Evolutionary conservation across 2,888 invertebrate genomes (phyloP).

Genomic region (Nematopogon swammerdamellus): DNA sequence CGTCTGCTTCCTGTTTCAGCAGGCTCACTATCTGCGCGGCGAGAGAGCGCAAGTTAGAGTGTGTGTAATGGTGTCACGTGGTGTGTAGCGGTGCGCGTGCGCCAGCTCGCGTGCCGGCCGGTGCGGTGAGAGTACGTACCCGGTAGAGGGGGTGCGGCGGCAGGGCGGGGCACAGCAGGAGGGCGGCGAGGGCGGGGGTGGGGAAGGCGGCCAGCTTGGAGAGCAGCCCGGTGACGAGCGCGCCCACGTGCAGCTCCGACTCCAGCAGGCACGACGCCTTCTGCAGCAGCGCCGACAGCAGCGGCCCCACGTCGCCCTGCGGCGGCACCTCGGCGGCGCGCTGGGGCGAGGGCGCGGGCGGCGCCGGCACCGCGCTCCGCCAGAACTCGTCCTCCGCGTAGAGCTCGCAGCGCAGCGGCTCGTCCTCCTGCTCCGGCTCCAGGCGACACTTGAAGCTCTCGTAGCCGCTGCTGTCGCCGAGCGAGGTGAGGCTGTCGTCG

Average conservation of each 20-base stretch:
- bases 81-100: too few relatives aligned
- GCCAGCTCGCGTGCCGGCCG: too few relatives aligned
- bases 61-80: too few relatives aligned
- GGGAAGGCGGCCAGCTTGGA: constrained; percentile 85
- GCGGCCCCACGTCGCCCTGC: constrained; percentile 57
- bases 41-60: too few relatives aligned
- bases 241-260: constrained; percentile 81
- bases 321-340: background rate
- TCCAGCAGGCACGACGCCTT: constrained; percentile 81
- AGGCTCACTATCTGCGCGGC: constrained; percentile 42
- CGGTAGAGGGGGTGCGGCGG: constrained; percentile 90
- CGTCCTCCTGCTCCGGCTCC: too few relatives aligned
- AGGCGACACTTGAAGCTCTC: constrained; percentile 65
- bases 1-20: constrained; percentile 84
- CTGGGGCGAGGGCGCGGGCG: constrained; percentile 65
- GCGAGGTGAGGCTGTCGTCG: constrained; percentile 62
- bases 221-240: constrained; percentile 83
- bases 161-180: constrained; percentile 79
- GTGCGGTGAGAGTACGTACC: too few relatives aligned
- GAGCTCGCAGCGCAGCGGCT: too few relatives aligned
- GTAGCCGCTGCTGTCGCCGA: constrained; percentile 76
- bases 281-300: constrained; percentile 75
- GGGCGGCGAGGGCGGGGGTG: constrained; percentile 82
- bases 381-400: constrained; percentile 41
- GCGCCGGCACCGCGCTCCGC: constrained; percentile 34